Base-by-base conservation (phyloP, 2,113 vertebrate genomes). In the Hippocampus mohnikei region DNA sequence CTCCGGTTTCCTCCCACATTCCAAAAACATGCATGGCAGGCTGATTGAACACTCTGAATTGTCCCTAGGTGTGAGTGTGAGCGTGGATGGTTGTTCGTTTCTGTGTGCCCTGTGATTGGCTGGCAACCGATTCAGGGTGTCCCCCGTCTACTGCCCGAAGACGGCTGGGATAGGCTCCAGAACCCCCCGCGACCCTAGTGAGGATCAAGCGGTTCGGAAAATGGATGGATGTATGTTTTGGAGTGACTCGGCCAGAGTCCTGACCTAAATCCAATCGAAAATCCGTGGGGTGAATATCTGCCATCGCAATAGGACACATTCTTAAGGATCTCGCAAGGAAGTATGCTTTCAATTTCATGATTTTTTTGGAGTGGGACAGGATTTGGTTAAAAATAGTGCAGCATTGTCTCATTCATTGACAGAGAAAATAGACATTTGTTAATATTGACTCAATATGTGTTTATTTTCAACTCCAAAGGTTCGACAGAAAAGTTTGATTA, bases 401-500 rank as follows among this genome's bases (percentile, higher is more conserved):
- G 29, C 15, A 33, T 29, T 18, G 8, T 18, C 6, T 60, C 15
- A 33, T 60, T 59, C 12, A 23, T n/a, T 15, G 13, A 4, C 53
- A 13, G 21, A 9, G 10, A 10, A 55, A 23, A 11, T 21, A 55
- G 11, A 37, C 5, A 37, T 37, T 37, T 37, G 33, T 37, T 5
- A 37, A 37, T 37, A 37, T 37, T 37, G 18, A 18, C 50, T 21
- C 50, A 52, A 52, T 20, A 16, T 10, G 10, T 27, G 21, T 27
- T 27, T 58, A 7, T 58, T 29, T 59, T 15, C 56, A 59, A 29
- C 25, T 29, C 56, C 5, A 59, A 29, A 59, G 56, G 56, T 59
- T 59, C 29, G 6, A 64, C 66, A 76, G 65, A 42, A 77, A 77
- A 20, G 73, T 42, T 61, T 70, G 72, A 74, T 70, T 46, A 52